Percentiles rank a stretch among this genome's conserved stretches.
Evolutionary conservation across 2,797 vertebrate genomes (phyloP).

Genomic region (Sebastolobus altivelis): DNA sequence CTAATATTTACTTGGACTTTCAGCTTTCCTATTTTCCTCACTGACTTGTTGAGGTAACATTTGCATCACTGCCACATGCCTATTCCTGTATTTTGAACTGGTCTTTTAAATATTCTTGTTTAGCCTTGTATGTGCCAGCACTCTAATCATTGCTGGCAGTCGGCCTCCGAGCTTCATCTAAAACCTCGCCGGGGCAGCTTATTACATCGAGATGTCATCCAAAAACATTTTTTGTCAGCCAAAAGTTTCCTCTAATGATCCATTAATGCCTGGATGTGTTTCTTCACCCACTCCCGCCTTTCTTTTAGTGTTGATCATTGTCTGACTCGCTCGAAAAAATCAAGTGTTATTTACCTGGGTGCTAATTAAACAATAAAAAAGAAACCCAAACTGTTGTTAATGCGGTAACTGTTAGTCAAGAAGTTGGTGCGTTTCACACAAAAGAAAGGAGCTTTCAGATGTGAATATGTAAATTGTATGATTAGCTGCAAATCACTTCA

Average conservation of each 20-base stretch:
- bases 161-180: slow-evolving; percentile 50
- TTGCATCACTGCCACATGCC: slow-evolving; percentile 34
- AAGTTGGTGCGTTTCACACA: slow-evolving; percentile 14
- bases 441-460: slow-evolving; percentile 31
- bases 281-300: slow-evolving; percentile 30
- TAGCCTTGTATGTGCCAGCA: slow-evolving; percentile 44
- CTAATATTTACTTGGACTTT: neutral
- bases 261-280: slow-evolving; percentile 48
- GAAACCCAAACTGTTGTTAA: neutral
- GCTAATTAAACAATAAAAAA: neutral
- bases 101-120: slow-evolving; percentile 47
- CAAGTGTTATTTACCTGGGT: slow-evolving; percentile 24
- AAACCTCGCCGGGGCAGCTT: slow-evolving; percentile 61
- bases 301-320: slow-evolving; percentile 19
- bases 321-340: slow-evolving; percentile 25
- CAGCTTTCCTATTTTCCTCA: neutral
- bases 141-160: slow-evolving; percentile 53
- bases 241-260: slow-evolving; percentile 64
- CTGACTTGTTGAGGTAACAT: slow-evolving; percentile 25
- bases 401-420: neutral
- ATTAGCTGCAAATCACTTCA: slow-evolving; percentile 58
- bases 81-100: slow-evolving; percentile 40
- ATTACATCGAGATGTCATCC: slow-evolving; percentile 61
- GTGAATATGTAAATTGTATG: slow-evolving; percentile 38
- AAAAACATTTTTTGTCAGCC: slow-evolving; percentile 61